Evolutionary conservation across 92 coral and sea anemone genomes (phyloP), one percentile per base, ranked within the genome.

Genomic region (Hydrozoanthus gracilis): DNA sequence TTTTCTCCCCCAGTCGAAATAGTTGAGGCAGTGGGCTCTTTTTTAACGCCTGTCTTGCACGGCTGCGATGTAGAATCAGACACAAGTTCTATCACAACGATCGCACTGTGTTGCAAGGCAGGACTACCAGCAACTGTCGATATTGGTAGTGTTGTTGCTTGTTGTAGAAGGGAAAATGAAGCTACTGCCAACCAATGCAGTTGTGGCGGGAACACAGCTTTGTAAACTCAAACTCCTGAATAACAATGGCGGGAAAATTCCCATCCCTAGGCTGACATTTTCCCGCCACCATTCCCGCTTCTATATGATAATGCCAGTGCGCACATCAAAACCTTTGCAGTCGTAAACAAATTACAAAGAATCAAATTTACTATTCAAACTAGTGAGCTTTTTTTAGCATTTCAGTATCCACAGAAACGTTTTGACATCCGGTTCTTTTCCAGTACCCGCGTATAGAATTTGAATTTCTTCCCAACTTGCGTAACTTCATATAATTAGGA

Each of bases 351-450:
- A n/a, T n/a, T n/a, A n/a, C n/a, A 27, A 27, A 27, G 39, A 27
- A 27, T 27, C 1, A 27, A 27, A 27, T 74, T 12, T 27, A 54
- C 54, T 76, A 76, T 76, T 76, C 60, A 51, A 51, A n/a, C n/a
- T 54, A 52, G 65, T 18, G 54, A 76, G 54, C 9, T 27, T 68
- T 20, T 76, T 16, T 6, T 10, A 15, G 18, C 7, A 27, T 4
- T 51, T 0, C 3, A 2, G 6, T 11, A 14, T 67, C 18, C 44
- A 7, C 16, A 10, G 15, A 12, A 50, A 17, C 56, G 45, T 51
- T 7, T 20, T 10, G 13, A 76, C 67, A 76, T 76, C 82, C 82
- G 82, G 82, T 76, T 27, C n/a, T 75, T 52, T 76, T 76, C 82
- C 47, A 27, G 39, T 58, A 27, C 14, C 14, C 62, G 10, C 6